A percentile compares a stretch with the other conserved stretches of the same genome.
Conservation (phyloP, 2,797 vertebrate genomes). For the Echiichthys vipera region DNA sequence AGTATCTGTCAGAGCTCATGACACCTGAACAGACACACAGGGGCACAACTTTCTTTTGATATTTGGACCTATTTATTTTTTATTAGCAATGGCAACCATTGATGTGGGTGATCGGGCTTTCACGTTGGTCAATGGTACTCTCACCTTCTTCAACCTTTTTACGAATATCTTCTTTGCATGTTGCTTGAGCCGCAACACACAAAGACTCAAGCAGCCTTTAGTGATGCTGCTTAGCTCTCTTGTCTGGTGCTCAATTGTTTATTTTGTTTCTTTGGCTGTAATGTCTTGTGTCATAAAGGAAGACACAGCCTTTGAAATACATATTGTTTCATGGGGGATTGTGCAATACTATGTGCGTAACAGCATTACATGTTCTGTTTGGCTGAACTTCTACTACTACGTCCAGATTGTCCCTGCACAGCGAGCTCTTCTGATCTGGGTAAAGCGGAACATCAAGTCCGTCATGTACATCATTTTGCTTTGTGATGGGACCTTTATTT, state of each 20-base stretch:
- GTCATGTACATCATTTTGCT: constrained; percentile 45
- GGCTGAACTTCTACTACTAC: constrained; percentile 71
- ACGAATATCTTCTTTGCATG: constrained; percentile 59
- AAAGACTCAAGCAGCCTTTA: constrained; percentile 59
- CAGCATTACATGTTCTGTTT: constrained; percentile 47
- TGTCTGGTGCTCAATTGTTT: constrained; percentile 32
- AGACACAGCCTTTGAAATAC: rapidly evolving
- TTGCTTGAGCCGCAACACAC: constrained; percentile 46
- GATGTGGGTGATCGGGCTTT: not conserved
- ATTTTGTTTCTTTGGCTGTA: constrained; percentile 8
- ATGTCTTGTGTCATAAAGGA: rapidly evolving
- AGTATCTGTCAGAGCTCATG: not conserved
- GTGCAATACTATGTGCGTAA: not conserved
- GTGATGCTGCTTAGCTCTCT: constrained; percentile 52
- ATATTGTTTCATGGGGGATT: rapidly evolving
- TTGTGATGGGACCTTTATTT: not conserved
- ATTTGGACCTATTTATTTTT: not conserved
- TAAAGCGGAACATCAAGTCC: constrained; percentile 66
- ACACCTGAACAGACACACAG: not conserved
- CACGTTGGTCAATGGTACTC: constrained; percentile 29
- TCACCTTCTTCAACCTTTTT: not conserved
- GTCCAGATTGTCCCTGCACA: constrained; percentile 65
- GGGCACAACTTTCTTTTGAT: not conserved
- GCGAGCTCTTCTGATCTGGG: constrained; percentile 40
- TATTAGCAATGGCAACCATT: not conserved